Base-by-base conservation (phyloP, 2,797 vertebrate species). In the Ctenopoma multispine region DNA sequence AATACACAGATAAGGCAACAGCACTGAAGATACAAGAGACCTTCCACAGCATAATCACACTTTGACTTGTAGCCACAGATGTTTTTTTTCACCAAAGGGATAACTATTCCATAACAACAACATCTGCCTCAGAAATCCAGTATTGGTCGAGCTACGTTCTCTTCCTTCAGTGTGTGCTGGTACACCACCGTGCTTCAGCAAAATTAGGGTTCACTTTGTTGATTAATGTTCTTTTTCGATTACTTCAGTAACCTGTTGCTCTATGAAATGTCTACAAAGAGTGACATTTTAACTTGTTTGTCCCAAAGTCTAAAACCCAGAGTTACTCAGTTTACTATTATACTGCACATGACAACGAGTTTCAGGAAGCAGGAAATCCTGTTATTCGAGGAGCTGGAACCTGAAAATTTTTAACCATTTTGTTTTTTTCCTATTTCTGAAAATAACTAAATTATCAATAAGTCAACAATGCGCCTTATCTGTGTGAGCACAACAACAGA, bases 1-100 rank as follows among this genome's bases (percentile, higher is more conserved):
- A 70, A 54, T 24, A 6, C 29, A 62, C 17, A 68, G 60, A 70
- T 48, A 61, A 65, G 21, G 67, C 46, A 29, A 23, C 13, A 47
- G 5, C 59, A 55, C 12, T 57, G 56, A 38, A 60, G 62, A 67
- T 14, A 56, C 60, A 18, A 9, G 6, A 47, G 54, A 63, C 57
- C 56, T 60, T 47, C 18, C 48, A 46, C 31, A 29, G 53, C 44
- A 38, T 38, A 38, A 38, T 5, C 31, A 55, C 31, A 54, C 3
- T 12, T 13, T 15, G 36, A 21, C 54, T 56, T 14, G 10, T 2
- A 34, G n/a, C 14, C 48, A 24, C 48, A 49, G 23, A 21, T 15
- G 14, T 4, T 13, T 38, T 38, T 7, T 36, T 36, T 36, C 36
- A 7, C 29, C 29, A 31, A 31, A 31, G 29, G 29, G 29, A 31